Base-by-base conservation (phyloP, 2,797 vertebrate genomes). In the Aeoliscus strigatus region DNA sequence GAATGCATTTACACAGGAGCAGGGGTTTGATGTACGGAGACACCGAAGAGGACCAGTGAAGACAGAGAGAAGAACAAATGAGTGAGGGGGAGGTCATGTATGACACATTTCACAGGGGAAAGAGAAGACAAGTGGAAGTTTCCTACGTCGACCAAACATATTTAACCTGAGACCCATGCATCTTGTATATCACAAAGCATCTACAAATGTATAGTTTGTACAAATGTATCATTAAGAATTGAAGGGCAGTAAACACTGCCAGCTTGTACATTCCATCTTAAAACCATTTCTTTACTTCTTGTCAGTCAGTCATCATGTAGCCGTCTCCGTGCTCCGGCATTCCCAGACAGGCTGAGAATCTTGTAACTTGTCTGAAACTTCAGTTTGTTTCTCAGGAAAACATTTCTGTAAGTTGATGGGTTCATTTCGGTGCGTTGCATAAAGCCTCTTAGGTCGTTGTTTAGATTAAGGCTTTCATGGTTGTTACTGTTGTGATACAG, bases 1-100 rank as follows among this genome's bases (percentile, higher is more conserved):
- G 70, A 77, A 60, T 51, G 39, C 51, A 59, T 66, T 70, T 60
- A 79, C 36, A 70, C 59, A 52, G 69, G 49, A 57, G 62, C 56
- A 34, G 16, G 44, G 39, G 58, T 69, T 70, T 75, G 60, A 79
- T 48, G 55, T 73, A 56, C 39, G 11, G 54, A 67, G 52, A 75
- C 51, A 55, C 44, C 59, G 33, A 36, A 45, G 35, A 10, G 8
- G 30, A 11, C 26, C 23, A 27, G 37, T 6, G 18, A 28, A 41
- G 26, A 15, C 12, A 27, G 27, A 41, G 18, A 26, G 31, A 35
- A 44, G 27, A 32, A 18, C 16, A 14, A 38, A 32, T 27, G 17
- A 36, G 11, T 23, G 32, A 10, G 42, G 35, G 23, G 38, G 28
- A 57, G 38, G 41, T 10, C 18, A 39, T 12, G 26, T 60, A 24